A percentile compares a stretch with the other conserved stretches of the same genome.
These are phyloP conservation scores for Homalodisca vitripennis DNA, from an alignment of 1,140 invertebrate genomes.

Conservation along the genomic window DNA sequence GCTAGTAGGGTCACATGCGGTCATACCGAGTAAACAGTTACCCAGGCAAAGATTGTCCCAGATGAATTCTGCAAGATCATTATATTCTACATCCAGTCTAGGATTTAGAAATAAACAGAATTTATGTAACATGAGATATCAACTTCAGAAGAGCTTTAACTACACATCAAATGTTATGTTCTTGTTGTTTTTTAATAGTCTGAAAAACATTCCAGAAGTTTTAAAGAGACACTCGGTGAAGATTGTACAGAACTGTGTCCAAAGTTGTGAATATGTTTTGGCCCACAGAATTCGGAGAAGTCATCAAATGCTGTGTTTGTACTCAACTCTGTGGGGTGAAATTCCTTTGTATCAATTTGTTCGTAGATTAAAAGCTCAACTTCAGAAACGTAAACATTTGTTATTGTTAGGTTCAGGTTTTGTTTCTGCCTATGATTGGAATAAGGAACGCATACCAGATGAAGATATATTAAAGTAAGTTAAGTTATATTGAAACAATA, in stretches of 20 bases:
- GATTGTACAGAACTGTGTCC: slow-evolving; percentile 54
- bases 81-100: too few species aligned
- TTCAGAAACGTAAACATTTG: slow-evolving; percentile 48
- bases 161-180: slow-evolving; percentile 47
- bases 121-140: too few species aligned
- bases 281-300: slow-evolving; percentile 59
- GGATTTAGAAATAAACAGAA: too few species aligned
- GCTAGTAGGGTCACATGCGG: too few species aligned
- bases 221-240: slow-evolving; percentile 49
- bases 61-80: too few species aligned
- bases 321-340: slow-evolving; percentile 62
- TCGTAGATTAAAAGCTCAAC: slow-evolving; percentile 50
- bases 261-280: slow-evolving; percentile 62
- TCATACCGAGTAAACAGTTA: too few species aligned
- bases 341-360: slow-evolving; percentile 55
- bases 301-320: slow-evolving; percentile 61
- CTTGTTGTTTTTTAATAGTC: slow-evolving; percentile 5
- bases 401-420: slow-evolving; percentile 44
- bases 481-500: too few species aligned
- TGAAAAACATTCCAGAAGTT: slow-evolving; percentile 26
- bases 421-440: slow-evolving; percentile 54
- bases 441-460: slow-evolving; percentile 53
- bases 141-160: too few species aligned
- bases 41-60: too few species aligned
- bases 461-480: slow-evolving; percentile 52